Percentiles rank a stretch among this genome's conserved stretches.
Conservation (phyloP, 2,113 vertebrate species). For the Osmerus mordax region DNA sequence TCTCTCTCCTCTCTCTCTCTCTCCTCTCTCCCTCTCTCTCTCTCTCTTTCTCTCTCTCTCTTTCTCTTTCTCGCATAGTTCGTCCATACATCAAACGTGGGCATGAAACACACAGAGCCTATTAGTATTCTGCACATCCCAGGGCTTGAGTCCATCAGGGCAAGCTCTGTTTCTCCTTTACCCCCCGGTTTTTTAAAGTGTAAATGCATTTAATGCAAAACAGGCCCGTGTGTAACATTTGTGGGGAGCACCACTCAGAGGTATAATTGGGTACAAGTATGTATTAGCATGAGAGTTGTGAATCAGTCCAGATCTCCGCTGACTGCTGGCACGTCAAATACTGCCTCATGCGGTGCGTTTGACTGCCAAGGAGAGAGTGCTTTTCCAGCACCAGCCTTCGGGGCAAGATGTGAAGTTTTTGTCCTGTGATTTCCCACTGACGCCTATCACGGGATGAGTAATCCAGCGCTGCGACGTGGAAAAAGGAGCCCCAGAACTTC, state of each 20-base stretch:
- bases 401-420: too few species aligned
- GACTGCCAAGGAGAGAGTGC: conserved; percentile 56
- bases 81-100: conserved; percentile 59
- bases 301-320: conserved; percentile 68
- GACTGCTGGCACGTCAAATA: conserved; percentile 66
- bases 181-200: conserved; percentile 69
- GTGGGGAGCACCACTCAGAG: conserved; percentile 62
- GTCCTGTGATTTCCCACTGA: too few species aligned
- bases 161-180: conserved; percentile 57
- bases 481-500: background rate
- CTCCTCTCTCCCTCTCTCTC: too few species aligned
- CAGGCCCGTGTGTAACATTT: conserved; percentile 60
- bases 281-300: conserved; percentile 70
- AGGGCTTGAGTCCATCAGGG: conserved; percentile 53
- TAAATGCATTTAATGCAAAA: conserved; percentile 72
- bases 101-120: conserved; percentile 60
- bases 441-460: too few species aligned
- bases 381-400: conserved; percentile 53
- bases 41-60: too few species aligned
- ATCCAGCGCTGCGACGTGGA: too few species aligned
- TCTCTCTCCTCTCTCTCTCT: too few species aligned
- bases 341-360: conserved; percentile 60
- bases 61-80: background rate
- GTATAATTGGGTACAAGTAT: conserved; percentile 71
- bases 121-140: conserved; percentile 72